Percentiles rank a stretch among this genome's conserved stretches.
Evolutionary conservation across 35 echinoderm and acorn worm genomes (phyloP).

Genomic region (Anneissia japonica): DNA sequence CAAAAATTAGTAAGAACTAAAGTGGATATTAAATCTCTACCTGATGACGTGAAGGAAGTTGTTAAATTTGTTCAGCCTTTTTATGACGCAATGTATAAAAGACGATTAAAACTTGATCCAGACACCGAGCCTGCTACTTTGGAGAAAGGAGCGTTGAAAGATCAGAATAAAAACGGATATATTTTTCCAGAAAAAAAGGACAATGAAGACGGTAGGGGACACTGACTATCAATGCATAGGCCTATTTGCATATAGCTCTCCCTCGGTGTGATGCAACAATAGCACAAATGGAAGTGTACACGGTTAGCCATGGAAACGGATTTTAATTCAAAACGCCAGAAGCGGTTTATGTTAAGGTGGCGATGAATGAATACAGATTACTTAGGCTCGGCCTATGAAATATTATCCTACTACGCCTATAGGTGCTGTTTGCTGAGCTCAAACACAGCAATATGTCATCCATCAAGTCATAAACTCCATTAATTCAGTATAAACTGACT

Average conservation of each 20-base stretch:
- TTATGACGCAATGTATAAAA: background rate
- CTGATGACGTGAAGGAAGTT: background rate
- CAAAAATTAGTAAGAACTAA: background rate
- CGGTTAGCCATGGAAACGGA: background rate
- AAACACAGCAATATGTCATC: too few species aligned
- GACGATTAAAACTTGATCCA: background rate
- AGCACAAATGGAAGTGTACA: background rate
- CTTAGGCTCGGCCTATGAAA: too few species aligned
- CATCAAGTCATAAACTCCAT: too few species aligned
- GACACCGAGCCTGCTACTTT: background rate
- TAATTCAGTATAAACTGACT: too few species aligned
- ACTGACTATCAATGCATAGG: background rate
- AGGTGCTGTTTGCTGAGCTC: too few species aligned
- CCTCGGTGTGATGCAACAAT: background rate
- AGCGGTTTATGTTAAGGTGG: too few species aligned
- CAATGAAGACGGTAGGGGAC: background rate
- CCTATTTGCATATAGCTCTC: background rate
- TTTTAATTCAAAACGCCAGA: background rate
- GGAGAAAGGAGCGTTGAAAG: background rate
- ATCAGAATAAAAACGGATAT: background rate
- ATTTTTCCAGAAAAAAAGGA: background rate
- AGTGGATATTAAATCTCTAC: background rate
- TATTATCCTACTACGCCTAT: too few species aligned
- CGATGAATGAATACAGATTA: too few species aligned
- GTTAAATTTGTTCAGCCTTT: slow-evolving; percentile 1